Conservation (phyloP, 1,140 invertebrate genomes). For the Megalonaias nervosa region DNA sequence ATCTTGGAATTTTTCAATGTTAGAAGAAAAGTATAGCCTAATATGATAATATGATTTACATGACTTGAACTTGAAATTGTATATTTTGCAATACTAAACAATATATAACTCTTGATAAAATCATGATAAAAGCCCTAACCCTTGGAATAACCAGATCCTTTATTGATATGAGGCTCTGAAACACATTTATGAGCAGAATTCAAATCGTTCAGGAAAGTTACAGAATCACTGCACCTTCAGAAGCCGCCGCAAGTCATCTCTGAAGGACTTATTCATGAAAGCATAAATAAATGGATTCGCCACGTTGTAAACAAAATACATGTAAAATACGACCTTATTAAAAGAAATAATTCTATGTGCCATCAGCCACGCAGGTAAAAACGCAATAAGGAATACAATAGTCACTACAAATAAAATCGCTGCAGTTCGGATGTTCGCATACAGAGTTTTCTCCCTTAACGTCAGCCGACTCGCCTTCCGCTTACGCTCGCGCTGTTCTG, state of each 20-base stretch:
- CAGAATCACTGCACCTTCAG: no score
- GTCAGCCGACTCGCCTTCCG: constrained; percentile 12
- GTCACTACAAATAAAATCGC: constrained; percentile 66
- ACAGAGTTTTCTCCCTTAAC: constrained; percentile 46
- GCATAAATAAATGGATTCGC: constrained; percentile 67
- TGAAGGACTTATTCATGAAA: constrained; percentile 66
- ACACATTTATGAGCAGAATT: no score
- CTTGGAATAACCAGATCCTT: no score
- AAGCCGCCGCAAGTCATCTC: constrained; percentile 46
- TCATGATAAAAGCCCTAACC: no score
- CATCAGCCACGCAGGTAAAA: constrained; percentile 63
- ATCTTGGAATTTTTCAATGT: no score
- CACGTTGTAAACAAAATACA: constrained; percentile 64
- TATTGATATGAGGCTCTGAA: no score
- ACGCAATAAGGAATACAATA: constrained; percentile 61
- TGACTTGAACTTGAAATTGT: no score
- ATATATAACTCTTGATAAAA: no score
- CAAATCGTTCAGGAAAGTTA: no score
- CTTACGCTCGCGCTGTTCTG: constrained; percentile 19
- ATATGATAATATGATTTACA: no score
- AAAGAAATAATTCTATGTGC: constrained; percentile 40
- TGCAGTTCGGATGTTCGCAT: constrained; percentile 65
- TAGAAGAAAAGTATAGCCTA: no score
- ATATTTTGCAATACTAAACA: no score
- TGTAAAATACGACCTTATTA: constrained; percentile 56